These are phyloP conservation scores for Andrena bucephala DNA, from an alignment of 2,888 invertebrate genomes.

Conservation along the genomic window DNA sequence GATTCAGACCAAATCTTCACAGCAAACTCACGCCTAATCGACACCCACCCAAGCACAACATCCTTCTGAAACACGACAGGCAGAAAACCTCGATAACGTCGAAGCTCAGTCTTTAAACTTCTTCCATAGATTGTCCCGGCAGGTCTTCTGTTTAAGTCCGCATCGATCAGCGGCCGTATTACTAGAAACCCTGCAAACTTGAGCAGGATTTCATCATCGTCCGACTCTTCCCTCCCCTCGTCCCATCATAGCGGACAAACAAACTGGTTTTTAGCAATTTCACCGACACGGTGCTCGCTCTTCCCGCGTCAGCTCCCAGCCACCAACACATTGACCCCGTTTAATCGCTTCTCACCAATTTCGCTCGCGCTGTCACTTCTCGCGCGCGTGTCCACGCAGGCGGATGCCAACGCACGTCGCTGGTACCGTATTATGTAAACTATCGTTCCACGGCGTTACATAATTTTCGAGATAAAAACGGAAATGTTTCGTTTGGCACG, in stretches of 20 bases:
- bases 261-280: conserved; percentile 26
- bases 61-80: neutral
- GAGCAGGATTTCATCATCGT: conserved; percentile 33
- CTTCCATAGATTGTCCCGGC: neutral
- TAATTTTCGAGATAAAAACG: conserved; percentile 58
- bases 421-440: conserved; percentile 48
- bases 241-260: neutral
- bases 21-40: neutral
- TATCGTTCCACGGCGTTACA: conserved; percentile 48
- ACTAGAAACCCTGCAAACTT: conserved; percentile 44
- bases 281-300: neutral
- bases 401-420: conserved; percentile 30
- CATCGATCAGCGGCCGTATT: conserved; percentile 41
- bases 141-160: conserved; percentile 23
- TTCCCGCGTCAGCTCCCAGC: neutral
- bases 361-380: conserved; percentile 28
- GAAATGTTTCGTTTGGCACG: conserved; percentile 47
- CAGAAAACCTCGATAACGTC: neutral
- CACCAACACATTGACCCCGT: conserved; percentile 49
- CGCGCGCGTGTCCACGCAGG: neutral
- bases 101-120: conserved; percentile 13
- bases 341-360: conserved; percentile 29
- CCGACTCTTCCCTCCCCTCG: neutral
- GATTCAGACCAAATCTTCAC: neutral
- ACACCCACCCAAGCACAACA: neutral